Conservation (phyloP, 2,113 vertebrate species). For the Megalops atlanticus region DNA sequence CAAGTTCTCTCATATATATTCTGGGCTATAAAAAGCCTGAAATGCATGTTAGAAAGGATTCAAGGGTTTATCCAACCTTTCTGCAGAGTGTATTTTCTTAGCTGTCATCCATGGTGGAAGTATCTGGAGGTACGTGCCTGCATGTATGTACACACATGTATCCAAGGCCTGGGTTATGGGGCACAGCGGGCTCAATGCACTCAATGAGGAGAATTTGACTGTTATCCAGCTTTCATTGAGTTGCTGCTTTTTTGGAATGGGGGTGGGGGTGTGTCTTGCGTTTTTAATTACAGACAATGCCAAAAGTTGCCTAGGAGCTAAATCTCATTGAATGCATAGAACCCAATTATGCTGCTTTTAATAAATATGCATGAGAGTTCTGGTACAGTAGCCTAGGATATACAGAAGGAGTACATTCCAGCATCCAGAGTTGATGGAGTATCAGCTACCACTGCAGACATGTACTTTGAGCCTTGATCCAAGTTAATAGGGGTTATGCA, state of each 20-base stretch:
- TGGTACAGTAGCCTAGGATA: slow-evolving; percentile 1
- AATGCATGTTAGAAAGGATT: not conserved
- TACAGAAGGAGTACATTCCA: not conserved
- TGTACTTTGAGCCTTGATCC: not conserved
- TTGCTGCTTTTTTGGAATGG: not conserved
- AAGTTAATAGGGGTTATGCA: not conserved
- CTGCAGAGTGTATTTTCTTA: not conserved
- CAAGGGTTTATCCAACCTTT: not conserved
- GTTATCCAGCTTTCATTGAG: not conserved
- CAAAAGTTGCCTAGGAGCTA: slow-evolving; percentile 9
- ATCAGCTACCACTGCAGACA: not conserved
- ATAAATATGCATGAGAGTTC: not conserved
- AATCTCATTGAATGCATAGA: not conserved
- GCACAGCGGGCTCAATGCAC: not conserved
- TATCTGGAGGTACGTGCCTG: no score
- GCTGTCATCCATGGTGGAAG: not conserved
- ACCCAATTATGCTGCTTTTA: not conserved
- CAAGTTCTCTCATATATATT: not conserved
- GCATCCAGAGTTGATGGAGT: not conserved
- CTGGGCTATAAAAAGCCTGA: no score
- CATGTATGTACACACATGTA: not conserved
- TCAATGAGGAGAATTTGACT: not conserved
- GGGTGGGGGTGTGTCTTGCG: not conserved
- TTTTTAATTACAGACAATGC: not conserved
- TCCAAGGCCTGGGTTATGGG: not conserved